A percentile compares a stretch with the other conserved stretches of the same genome.
phyloP scores from a whole-genome alignment of 2,797 vertebrate genomes.

The Liasis olivaceus region DNA sequence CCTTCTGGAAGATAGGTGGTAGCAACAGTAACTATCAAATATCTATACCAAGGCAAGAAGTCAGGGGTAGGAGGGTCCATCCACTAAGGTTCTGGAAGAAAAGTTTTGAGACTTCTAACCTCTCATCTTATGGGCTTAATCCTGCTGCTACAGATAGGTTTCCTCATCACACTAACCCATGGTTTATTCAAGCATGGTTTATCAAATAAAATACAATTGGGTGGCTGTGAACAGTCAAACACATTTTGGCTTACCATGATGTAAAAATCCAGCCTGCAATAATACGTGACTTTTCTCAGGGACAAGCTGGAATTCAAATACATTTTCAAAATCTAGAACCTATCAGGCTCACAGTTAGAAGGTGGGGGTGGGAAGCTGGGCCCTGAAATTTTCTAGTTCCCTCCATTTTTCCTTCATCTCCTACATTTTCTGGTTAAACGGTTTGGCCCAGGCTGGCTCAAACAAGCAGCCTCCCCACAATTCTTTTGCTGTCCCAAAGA shows the following conservation, averaged over 20 bases:
- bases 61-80: neutral
- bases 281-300: neutral
- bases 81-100: neutral
- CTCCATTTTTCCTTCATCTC: neutral
- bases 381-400: neutral
- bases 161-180: neutral
- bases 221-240: neutral
- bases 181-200: neutral
- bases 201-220: neutral
- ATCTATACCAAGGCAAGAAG: too few relatives aligned
- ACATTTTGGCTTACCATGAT: neutral
- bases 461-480: neutral
- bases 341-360: neutral
- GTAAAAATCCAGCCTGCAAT: neutral
- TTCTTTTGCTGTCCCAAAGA: neutral
- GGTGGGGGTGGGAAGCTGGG: neutral
- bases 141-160: neutral
- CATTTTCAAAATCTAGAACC: neutral
- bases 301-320: neutral
- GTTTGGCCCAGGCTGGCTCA: neutral
- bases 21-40: too few relatives aligned
- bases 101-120: neutral
- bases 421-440: neutral
- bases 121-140: neutral
- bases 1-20: too few relatives aligned